phyloP scores from a whole-genome alignment of 2,113 vertebrate species.

The Lutjanus erythropterus region DNA sequence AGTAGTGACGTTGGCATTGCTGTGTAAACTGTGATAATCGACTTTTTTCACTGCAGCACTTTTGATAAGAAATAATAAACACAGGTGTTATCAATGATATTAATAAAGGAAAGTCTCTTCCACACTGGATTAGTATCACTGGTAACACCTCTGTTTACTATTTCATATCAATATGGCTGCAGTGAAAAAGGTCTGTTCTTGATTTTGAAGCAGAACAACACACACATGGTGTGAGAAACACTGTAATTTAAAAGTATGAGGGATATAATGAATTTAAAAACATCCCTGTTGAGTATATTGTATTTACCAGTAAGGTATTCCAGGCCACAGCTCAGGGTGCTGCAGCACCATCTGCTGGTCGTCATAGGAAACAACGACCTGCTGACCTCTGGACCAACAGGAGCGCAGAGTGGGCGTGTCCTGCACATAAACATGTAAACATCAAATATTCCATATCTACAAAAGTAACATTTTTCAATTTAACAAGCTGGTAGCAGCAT shows the following conservation, averaged over 20 bases:
- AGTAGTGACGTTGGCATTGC: background rate
- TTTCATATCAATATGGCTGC: too few species aligned
- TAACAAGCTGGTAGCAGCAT: too few species aligned
- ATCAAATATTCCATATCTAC: too few species aligned
- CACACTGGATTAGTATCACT: too few species aligned
- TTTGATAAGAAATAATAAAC: too few species aligned
- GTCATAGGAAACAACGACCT: conserved; percentile 82
- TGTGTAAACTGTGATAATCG: too few species aligned
- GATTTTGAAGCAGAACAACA: background rate
- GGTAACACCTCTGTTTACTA: too few species aligned
- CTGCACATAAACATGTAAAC: conserved; percentile 49
- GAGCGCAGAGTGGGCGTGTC: conserved; percentile 73
- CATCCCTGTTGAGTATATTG: conserved; percentile 14
- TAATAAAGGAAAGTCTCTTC: too few species aligned
- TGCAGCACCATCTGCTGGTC: conserved; percentile 53
- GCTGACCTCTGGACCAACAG: conserved; percentile 80
- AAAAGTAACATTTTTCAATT: too few species aligned
- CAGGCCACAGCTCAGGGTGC: conserved; percentile 78
- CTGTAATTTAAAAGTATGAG: background rate
- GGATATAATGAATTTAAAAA: background rate
- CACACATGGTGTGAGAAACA: background rate
- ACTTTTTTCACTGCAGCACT: too few species aligned
- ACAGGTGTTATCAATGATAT: too few species aligned
- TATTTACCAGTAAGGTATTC: conserved; percentile 82
- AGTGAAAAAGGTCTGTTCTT: background rate